Evolutionary conservation across 2,888 invertebrate species (phyloP), one percentile per base, ranked within the genome.

Genomic region (Conomelus anceps): DNA sequence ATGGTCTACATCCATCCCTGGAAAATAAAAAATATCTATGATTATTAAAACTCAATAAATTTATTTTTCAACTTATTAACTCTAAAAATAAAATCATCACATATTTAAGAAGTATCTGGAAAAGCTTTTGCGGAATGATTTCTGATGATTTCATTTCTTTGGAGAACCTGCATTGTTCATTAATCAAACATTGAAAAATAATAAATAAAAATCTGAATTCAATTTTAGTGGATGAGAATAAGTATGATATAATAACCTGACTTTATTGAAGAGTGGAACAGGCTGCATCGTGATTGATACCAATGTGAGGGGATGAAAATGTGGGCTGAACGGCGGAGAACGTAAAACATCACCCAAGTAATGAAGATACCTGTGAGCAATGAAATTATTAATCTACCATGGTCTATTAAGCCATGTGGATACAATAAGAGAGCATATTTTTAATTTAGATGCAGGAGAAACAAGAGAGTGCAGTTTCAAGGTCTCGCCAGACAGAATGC

Each of bases 1-100:
- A 99, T 7, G 99, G 98, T 90, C 99, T 95, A 93, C 98, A 98
- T 0, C 99, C 99, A 93, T 98, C 98, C 91, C 97, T 96, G 93
- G 88, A 93, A 93, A 90, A 90, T 89, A 88, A 92, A 90, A 84
- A 22, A 87, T 84, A n/a, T 24, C 17, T 63, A 24, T 34, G 20
- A 23, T 4, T 22, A 9, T 84, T 86, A 23, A 22, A 4, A 22
- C 22, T 23, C 23, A 24, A 87, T n/a, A n/a, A n/a, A n/a, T n/a
- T n/a, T n/a, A n/a, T n/a, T n/a, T n/a, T n/a, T n/a, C n/a, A n/a
- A n/a, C n/a, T n/a, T n/a, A n/a, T n/a, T n/a, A n/a, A n/a, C n/a
- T n/a, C n/a, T n/a, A n/a, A n/a, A n/a, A n/a, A n/a, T n/a, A n/a
- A n/a, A n/a, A n/a, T n/a, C n/a, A n/a, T n/a, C n/a, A n/a, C n/a